Evolutionary conservation across 2,888 invertebrate species (phyloP), one percentile per base, ranked within the genome.

Genomic region (Nowickia ferox): DNA sequence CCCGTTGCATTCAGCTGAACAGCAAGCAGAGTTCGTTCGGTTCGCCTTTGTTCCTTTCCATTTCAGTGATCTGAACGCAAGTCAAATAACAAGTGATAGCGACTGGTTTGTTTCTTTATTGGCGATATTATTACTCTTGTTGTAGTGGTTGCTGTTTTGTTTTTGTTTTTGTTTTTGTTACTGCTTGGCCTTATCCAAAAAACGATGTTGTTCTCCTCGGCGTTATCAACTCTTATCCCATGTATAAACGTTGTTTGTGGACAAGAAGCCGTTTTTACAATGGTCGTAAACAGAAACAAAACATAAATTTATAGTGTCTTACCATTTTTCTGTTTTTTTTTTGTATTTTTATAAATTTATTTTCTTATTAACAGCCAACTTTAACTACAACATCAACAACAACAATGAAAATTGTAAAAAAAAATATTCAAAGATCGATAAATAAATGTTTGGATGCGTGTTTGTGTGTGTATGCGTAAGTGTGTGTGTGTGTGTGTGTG

Each of bases 241-340:
- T 61, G 79, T 76, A 82, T 83, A 86, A 86, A 86, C 83, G 84
- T 84, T 81, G 84, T 84, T 86, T 84, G 80, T 77, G 76, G 86
- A 83, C 85, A 84, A 87, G 85, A 87, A 87, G 86, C 87, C 79
- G 84, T 84, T 85, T 87, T 87, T 87, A 87, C 87, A 87, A 87
- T 77, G 71, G 86, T 79, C 82, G 84, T 87, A 87, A 88, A 88
- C 87, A 87, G 79, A 86, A 84, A 80, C 76, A 87, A 83, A 85
- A 87, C 84, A 85, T 87, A 85, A 87, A 83, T 84, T 87, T 86
- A 83, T 83, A 80, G 83, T 86, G 86, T 86, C 66, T 83, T 86
- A 76, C 9, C 61, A 69, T 22, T 40, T 79, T 51, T 51, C 53
- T 30, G n/a, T 65, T 53, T 3, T 66, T 17, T 4, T 38, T 38